Base-by-base conservation (phyloP, 2,113 vertebrate genomes). In the Lucifuga dentata region DNA sequence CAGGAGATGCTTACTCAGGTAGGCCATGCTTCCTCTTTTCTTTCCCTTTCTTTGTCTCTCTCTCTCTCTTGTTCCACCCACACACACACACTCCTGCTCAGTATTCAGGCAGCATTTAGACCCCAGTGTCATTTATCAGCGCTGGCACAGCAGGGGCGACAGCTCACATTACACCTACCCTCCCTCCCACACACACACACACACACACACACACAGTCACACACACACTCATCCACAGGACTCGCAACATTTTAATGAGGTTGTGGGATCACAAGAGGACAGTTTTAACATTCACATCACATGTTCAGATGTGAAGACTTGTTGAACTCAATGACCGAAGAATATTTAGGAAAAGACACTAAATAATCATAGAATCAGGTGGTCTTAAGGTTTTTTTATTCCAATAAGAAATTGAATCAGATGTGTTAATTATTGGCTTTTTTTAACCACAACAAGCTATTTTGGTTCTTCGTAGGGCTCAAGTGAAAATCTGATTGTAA, bases 1-100 rank as follows among this genome's bases (percentile, higher is more conserved):
- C 96, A 98, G 90, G 97, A 99, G 92, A 98, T 95, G 83, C 93
- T 99, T 75, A 94, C 94, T 95, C 95, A 97, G 96, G 96, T 98
- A 79, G 65, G 90, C 53, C 16, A 46, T 6, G 32, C 56, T 69
- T 70, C 20, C 23, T 36, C 56, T 29, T 58, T 19, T 61, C 9
- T 32, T 15, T 17, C 9, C 29, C 5, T 16, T 29, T 53, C 11
- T 67, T 35, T 33, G n/a, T 51, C 44, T 57, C 29, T 2, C 69
- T 23, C 24, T 29, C 11, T 33, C 9, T 59, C 10, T 9, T 35
- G n/a, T 8, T 3, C n/a, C 29, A 7, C 35, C 16, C 36, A 20
- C 63, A 73, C 21, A 1, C 59, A 57, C 52, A 15, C n/a, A 38
- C 29, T 41, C 41, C 69, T 73, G 56, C 60, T 89, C 73, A 50